These are phyloP conservation scores for Tetropium fuscum DNA, from an alignment of 2,888 invertebrate species.

Conservation along the genomic window DNA sequence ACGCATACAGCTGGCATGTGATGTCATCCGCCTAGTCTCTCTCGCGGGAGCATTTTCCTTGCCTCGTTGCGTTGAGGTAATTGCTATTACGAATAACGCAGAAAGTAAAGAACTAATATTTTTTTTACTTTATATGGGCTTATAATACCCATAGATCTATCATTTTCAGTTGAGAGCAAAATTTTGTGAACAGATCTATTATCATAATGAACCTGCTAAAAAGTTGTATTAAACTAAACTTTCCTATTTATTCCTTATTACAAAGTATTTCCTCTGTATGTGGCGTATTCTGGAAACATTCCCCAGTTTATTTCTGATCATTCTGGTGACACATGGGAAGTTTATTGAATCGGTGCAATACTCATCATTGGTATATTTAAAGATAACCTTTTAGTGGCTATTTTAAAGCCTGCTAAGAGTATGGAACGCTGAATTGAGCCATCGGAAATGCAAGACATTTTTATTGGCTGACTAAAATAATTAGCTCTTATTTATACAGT, in stretches of 20 bases:
- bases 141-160: no score
- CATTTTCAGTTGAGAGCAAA: no score
- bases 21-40: no score
- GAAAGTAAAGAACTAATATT: no score
- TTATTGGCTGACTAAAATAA: conserved; percentile 5
- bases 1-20: no score
- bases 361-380: conserved; percentile 25
- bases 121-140: no score
- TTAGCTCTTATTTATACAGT: background rate
- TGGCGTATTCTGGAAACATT: background rate
- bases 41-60: no score
- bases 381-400: conserved; percentile 31
- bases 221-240: no score
- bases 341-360: conserved; percentile 23
- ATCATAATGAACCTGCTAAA: no score
- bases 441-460: background rate
- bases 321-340: conserved; percentile 21
- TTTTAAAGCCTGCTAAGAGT: conserved; percentile 22
- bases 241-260: background rate
- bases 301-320: conserved; percentile 27
- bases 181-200: no score
- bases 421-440: background rate
- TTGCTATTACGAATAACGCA: no score
- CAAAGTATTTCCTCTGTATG: background rate
- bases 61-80: no score